These are phyloP conservation scores for Haliclona indistincta DNA, from an alignment of 37 sponge, comb jelly and placozoan species.

Conservation along the genomic window DNA sequence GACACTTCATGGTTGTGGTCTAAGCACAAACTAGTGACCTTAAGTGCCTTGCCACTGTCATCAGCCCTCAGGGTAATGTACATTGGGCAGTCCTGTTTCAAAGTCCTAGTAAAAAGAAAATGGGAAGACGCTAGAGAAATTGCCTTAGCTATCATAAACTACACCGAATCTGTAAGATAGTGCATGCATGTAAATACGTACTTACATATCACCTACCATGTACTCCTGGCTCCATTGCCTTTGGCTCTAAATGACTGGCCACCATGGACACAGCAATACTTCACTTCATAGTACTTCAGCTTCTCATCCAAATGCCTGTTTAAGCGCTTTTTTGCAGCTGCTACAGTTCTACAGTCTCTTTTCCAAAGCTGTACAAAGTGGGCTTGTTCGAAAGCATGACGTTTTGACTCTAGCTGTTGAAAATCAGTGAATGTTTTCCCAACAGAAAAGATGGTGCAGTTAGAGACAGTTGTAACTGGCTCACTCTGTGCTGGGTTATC, in stretches of 20 bases:
- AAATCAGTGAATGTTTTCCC: not conserved
- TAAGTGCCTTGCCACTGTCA: too few species aligned
- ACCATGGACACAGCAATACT: not conserved
- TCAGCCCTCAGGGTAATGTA: too few species aligned
- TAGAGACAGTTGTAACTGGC: too few species aligned
- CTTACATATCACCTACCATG: too few species aligned
- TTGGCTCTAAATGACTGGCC: not conserved
- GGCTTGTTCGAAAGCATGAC: not conserved
- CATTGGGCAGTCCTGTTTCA: too few species aligned
- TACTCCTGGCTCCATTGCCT: not conserved
- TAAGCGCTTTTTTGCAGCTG: not conserved
- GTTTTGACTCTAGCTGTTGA: not conserved
- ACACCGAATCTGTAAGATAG: not conserved
- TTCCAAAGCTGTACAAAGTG: not conserved
- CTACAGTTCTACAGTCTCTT: not conserved
- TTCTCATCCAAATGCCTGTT: not conserved
- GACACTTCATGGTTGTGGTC: too few species aligned
- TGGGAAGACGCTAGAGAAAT: too few species aligned
- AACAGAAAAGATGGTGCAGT: not conserved
- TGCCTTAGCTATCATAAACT: not conserved
- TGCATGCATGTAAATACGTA: too few species aligned
- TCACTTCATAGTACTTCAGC: not conserved
- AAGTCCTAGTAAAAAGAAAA: too few species aligned
- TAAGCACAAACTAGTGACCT: too few species aligned
- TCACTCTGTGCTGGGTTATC: too few species aligned